phyloP scores from a whole-genome alignment of 2,797 vertebrate genomes.

The Pogoniulus pusillus region DNA sequence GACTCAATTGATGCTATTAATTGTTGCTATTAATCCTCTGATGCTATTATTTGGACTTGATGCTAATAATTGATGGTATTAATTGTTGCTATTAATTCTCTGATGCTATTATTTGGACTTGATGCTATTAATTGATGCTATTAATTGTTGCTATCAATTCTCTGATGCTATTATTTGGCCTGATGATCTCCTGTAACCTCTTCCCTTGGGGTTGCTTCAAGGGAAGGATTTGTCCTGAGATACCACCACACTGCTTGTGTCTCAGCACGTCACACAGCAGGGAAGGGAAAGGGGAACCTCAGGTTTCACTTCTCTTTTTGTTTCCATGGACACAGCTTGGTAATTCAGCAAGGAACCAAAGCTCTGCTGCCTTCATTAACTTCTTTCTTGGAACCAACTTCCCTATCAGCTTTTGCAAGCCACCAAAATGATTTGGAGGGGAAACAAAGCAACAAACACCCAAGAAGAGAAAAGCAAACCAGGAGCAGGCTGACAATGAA shows the following conservation, averaged over 20 bases:
- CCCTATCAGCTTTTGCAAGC: slow-evolving; percentile 63
- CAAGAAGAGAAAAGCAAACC: slow-evolving; percentile 44
- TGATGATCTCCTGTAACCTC: slow-evolving; percentile 14
- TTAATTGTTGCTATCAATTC: too few species aligned
- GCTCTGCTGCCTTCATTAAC: slow-evolving; percentile 73
- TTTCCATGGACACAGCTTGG: slow-evolving; percentile 82
- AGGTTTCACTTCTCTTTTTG: slow-evolving; percentile 71
- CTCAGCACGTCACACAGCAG: background rate
- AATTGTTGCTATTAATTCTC: too few species aligned
- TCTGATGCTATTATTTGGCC: background rate
- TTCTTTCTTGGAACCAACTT: slow-evolving; percentile 67
- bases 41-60: background rate
- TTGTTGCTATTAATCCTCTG: too few species aligned
- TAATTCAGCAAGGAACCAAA: slow-evolving; percentile 71
- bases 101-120: too few species aligned
- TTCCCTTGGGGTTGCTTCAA: slow-evolving; percentile 39
- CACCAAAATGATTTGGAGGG: slow-evolving; percentile 62
- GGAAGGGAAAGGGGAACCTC: slow-evolving; percentile 63
- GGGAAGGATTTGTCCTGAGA: slow-evolving; percentile 58
- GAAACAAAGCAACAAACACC: background rate
- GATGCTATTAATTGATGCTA: too few species aligned
- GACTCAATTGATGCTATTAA: too few species aligned
- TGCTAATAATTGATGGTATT: too few species aligned
- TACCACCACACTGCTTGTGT: slow-evolving; percentile 57
- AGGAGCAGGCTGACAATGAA: slow-evolving; percentile 49